These are phyloP conservation scores for Acheta domesticus DNA, from an alignment of 2,888 invertebrate species.

Conservation along the genomic window DNA sequence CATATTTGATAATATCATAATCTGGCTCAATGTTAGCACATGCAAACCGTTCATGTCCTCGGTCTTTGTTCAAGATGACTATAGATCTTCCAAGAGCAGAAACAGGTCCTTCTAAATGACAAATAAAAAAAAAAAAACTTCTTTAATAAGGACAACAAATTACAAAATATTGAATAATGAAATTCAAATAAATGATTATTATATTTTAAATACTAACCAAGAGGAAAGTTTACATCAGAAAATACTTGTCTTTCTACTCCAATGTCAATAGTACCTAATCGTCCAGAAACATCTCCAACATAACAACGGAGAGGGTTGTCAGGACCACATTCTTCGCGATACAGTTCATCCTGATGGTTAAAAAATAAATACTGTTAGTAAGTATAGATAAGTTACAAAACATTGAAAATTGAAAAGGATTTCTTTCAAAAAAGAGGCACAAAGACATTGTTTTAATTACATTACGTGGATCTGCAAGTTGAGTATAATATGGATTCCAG, in stretches of 20 bases:
- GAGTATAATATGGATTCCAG: slow-evolving; percentile 89
- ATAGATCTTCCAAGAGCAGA: slow-evolving; percentile 80
- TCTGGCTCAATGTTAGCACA: slow-evolving; percentile 91
- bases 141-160: slow-evolving; percentile 18
- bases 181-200: background rate
- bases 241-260: slow-evolving; percentile 74
- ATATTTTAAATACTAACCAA: slow-evolving; percentile 50
- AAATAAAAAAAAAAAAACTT: slow-evolving; percentile 35
- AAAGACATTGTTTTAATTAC: slow-evolving; percentile 51
- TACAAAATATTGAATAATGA: background rate
- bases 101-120: slow-evolving; percentile 58
- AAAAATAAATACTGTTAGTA: slow-evolving; percentile 24
- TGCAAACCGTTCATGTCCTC: slow-evolving; percentile 69
- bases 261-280: slow-evolving; percentile 78
- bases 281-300: slow-evolving; percentile 83
- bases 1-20: slow-evolving; percentile 84
- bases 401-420: background rate
- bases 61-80: slow-evolving; percentile 74
- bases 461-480: slow-evolving; percentile 83
- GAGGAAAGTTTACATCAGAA: slow-evolving; percentile 82
- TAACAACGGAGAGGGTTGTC: slow-evolving; percentile 87
- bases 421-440: background rate
- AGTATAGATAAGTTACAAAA: background rate
- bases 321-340: slow-evolving; percentile 80
- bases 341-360: slow-evolving; percentile 67